Percentiles rank a stretch among this genome's conserved stretches.
Conservation (phyloP, 2,113 vertebrate species). For the Ammodytes marinus region DNA sequence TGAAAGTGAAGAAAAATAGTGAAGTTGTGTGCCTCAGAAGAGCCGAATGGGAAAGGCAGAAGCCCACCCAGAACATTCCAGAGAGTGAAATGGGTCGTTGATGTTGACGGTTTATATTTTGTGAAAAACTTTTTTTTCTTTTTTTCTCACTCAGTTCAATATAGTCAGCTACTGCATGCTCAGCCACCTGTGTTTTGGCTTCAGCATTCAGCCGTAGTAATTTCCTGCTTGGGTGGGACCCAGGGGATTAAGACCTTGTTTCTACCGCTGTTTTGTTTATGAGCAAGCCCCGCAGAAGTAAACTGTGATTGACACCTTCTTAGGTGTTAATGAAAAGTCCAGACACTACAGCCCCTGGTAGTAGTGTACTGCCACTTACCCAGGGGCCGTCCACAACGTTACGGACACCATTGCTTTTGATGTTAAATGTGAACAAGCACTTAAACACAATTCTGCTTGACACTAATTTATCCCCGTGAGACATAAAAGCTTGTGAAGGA, state of each 20-base stretch:
- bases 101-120: neutral
- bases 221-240: conserved; percentile 13
- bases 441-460: conserved; percentile 28
- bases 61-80: neutral
- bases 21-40: neutral
- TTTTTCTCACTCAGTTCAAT: neutral
- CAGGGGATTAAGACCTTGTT: conserved; percentile 44
- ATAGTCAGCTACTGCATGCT: neutral
- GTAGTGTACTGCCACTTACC: conserved; percentile 55
- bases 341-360: conserved; percentile 59
- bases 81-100: neutral
- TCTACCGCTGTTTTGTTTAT: conserved; percentile 68
- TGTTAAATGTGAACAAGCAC: conserved; percentile 4
- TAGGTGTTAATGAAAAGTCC: conserved; percentile 82
- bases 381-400: conserved; percentile 19
- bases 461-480: conserved; percentile 43
- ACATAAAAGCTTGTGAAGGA: conserved; percentile 15
- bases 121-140: neutral
- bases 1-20: neutral
- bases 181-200: conserved; percentile 3
- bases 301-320: conserved; percentile 72
- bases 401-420: conserved; percentile 22
- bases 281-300: conserved; percentile 42
- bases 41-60: neutral
- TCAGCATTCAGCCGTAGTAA: neutral